Evolutionary conservation across 92 coral and sea anemone species (phyloP), one percentile per base, ranked within the genome.

Genomic region (Ricordea florida): DNA sequence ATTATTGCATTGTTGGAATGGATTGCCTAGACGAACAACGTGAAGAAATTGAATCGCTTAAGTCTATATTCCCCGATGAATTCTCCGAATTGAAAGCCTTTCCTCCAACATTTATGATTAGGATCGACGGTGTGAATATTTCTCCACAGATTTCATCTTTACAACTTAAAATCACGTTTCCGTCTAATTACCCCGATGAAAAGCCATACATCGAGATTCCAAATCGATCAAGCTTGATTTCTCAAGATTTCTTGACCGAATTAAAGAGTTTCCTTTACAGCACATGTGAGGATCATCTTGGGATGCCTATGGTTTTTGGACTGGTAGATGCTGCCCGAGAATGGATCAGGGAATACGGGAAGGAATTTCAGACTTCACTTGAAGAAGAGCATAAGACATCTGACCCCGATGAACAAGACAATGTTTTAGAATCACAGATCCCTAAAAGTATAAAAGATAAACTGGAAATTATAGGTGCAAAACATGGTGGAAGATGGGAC

Each of bases 301-400:
- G 92, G 49, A 90, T 90, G 92, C 89, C 86, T 1, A 90, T 90
- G 97, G 78, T 90, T 55, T 87, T 90, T 56, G 72, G 84, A 21
- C 37, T 90, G 37, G 68, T 87, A 16, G 89, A 74, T 57, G 88
- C 83, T 24, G 82, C 92, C 24, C 82, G 74, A 38, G 93, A 83
- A 34, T 90, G 92, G 97, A 78, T 87, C 6, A 79, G 64, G 22
- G 49, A 33, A 50, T 87, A 87, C 33, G 40, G 27, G 2, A 77
- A 44, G 14, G 79, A 31, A 57, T 68, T 85, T 21, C 34, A 52
- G 60, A 45, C 46, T 8, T 21, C 16, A 16, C 42, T 26, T 11
- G 62, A 47, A 10, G 64, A 61, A 11, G 65, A 52, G 29, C 15
- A 29, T 3, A 53, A 47, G 20, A 31, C 23, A 27, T 61, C 28